Evolutionary conservation across 2,113 vertebrate genomes (phyloP).

Genomic region (Alligator mississippiensis): DNA sequence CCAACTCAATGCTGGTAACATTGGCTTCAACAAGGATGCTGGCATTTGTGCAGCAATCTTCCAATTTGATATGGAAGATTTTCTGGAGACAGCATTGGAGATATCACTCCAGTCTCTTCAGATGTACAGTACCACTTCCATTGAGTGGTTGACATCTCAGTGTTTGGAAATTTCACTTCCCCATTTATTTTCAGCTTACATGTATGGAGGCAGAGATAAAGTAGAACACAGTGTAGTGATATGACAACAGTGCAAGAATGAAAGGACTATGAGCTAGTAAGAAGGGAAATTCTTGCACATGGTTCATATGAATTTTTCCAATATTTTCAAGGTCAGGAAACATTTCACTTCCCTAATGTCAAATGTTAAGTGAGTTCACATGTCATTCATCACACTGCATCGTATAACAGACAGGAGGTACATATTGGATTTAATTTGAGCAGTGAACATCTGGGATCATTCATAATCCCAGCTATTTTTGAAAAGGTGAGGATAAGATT

Average conservation of each 20-base stretch:
- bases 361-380: not conserved
- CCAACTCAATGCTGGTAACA: no score
- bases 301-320: not conserved
- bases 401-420: not conserved
- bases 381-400: rapidly evolving
- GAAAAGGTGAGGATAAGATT: not conserved
- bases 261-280: not conserved
- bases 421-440: not conserved
- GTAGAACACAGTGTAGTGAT: not conserved
- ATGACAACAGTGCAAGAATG: not conserved
- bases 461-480: not conserved
- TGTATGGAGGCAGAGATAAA: not conserved
- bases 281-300: not conserved
- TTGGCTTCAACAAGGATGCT: no score
- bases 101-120: not conserved
- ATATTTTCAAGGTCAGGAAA: not conserved
- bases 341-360: not conserved
- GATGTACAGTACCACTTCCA: not conserved
- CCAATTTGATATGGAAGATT: no score
- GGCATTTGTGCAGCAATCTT: no score
- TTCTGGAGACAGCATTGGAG: no score
- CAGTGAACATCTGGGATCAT: not conserved
- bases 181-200: rapidly evolving
- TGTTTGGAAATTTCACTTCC: not conserved
- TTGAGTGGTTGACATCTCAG: not conserved